A percentile compares a stretch with the other conserved stretches of the same genome.
Evolutionary conservation across 2,113 vertebrate genomes (phyloP).

Genomic region (Tyrannus savana): DNA sequence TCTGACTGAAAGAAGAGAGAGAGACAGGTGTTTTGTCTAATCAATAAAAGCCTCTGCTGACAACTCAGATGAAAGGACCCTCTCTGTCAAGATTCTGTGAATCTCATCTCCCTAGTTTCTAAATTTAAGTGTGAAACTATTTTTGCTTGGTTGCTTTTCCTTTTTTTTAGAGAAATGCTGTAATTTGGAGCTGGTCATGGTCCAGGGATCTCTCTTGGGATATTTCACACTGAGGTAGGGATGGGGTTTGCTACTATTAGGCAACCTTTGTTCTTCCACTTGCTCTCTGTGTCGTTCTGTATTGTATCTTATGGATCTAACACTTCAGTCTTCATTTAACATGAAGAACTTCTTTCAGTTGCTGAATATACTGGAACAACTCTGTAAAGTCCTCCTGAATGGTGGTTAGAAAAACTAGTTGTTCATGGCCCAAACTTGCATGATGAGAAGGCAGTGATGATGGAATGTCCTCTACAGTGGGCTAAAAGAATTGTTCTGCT

Average conservation of each 20-base stretch:
- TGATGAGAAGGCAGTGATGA: not conserved
- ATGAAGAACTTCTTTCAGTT: not conserved
- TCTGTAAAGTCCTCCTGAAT: not conserved
- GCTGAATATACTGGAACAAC: not conserved
- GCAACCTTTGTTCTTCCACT: not conserved
- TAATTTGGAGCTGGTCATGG: not conserved
- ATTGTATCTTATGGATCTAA: not conserved
- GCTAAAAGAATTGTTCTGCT: not conserved
- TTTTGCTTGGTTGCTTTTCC: not conserved
- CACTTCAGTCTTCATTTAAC: not conserved
- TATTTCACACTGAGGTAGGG: not conserved
- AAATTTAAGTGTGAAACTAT: not conserved
- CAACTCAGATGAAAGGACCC: not conserved
- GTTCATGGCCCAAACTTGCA: not conserved
- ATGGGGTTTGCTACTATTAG: not conserved
- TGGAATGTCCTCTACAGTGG: not conserved
- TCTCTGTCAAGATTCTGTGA: not conserved
- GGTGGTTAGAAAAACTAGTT: not conserved
- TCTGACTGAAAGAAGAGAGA: slow-evolving; percentile 83
- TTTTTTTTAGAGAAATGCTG: not conserved
- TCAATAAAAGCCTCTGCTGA: not conserved
- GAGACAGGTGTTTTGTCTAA: not conserved
- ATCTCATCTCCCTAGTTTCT: not conserved
- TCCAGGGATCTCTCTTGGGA: not conserved
- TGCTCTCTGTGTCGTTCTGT: not conserved